A percentile compares a stretch with the other conserved stretches of the same genome.
Evolutionary conservation across 1,140 invertebrate genomes (phyloP).

Genomic region (Tetraneura akinire): DNA sequence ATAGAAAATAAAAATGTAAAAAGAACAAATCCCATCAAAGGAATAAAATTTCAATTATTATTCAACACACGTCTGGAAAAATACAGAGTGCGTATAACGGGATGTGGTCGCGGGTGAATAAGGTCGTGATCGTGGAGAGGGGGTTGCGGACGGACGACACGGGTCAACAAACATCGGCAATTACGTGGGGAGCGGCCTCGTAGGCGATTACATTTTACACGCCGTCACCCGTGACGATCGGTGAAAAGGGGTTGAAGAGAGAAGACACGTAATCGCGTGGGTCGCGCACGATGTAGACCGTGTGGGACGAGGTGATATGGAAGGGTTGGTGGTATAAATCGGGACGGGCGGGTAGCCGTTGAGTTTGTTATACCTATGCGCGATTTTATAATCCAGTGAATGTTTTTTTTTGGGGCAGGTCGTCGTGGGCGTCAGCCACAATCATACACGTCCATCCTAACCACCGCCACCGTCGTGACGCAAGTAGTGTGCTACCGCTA

Average conservation of each 20-base stretch:
- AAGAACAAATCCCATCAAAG: too few species aligned
- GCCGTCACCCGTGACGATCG: neutral
- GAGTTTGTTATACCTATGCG: too few species aligned
- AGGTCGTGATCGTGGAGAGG: neutral
- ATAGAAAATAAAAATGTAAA: neutral
- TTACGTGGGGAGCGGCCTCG: neutral
- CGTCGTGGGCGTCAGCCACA: constrained; percentile 43
- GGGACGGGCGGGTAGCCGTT: too few species aligned
- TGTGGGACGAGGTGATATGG: neutral
- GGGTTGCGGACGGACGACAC: neutral
- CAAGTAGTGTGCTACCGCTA: constrained; percentile 10
- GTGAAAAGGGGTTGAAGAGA: constrained; percentile 2
- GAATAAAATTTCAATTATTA: neutral
- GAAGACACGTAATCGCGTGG: constrained; percentile 7
- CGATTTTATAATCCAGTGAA: neutral
- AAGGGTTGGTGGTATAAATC: neutral
- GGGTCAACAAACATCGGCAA: constrained; percentile 27
- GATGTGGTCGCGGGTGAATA: too few species aligned
- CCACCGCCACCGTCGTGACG: constrained; percentile 26
- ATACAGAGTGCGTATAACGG: neutral
- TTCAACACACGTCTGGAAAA: neutral
- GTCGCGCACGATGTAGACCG: neutral
- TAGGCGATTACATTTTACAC: constrained; percentile 28
- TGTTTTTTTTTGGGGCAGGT: constrained; percentile 19
- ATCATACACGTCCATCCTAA: neutral